Evolutionary conservation across 2,113 vertebrate genomes (phyloP).

Genomic region (Dicrurus megarhynchus): DNA sequence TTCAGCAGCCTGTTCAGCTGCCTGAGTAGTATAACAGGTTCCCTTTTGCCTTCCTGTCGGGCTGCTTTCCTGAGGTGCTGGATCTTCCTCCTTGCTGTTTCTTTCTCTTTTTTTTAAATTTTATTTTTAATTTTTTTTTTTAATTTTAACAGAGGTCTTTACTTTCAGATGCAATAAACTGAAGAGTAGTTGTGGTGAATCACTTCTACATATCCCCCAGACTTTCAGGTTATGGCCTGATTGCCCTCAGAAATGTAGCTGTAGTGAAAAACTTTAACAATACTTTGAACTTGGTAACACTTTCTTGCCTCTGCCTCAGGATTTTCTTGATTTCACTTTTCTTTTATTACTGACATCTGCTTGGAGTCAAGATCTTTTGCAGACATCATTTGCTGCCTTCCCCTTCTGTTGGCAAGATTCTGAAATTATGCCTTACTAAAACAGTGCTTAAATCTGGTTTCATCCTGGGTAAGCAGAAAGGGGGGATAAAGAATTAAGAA

Average conservation of each 20-base stretch:
- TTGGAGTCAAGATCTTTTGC: not conserved
- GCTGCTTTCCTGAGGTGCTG: slow-evolving; percentile 1
- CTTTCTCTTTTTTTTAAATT: not conserved
- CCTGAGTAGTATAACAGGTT: slow-evolving; percentile 26
- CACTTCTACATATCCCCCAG: not conserved
- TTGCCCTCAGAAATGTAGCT: not conserved
- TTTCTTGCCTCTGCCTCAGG: not conserved
- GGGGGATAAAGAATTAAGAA: not conserved
- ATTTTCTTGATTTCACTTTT: not conserved
- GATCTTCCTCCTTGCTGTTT: not conserved
- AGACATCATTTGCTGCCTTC: not conserved
- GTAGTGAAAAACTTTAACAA: not conserved
- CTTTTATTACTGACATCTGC: not conserved
- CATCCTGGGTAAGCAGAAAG: not conserved
- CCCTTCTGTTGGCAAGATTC: not conserved
- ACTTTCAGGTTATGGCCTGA: not conserved
- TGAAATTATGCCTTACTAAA: not conserved
- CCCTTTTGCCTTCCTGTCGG: not conserved
- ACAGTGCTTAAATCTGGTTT: not conserved
- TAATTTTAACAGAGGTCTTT: not conserved
- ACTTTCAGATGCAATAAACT: not conserved
- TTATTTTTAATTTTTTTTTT: not conserved
- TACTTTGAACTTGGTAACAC: not conserved
- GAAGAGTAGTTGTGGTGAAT: not conserved
- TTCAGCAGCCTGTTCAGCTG: slow-evolving; percentile 9